These are phyloP conservation scores for Hyposoter dolosus DNA, from an alignment of 2,888 invertebrate species.

Conservation along the genomic window DNA sequence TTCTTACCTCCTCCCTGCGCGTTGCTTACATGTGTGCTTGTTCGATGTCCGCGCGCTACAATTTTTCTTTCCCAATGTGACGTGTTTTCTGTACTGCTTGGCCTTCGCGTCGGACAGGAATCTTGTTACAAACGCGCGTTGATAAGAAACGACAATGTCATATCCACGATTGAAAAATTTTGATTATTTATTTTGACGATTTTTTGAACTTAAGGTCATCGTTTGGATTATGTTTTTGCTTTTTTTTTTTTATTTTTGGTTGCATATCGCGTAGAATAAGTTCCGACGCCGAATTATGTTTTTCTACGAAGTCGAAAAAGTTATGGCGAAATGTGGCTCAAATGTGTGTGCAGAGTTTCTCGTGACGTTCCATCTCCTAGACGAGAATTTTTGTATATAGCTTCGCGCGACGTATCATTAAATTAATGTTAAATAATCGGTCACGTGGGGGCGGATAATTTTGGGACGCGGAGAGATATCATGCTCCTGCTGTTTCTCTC, in stretches of 20 bases:
- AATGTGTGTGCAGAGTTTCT: slow-evolving; percentile 40
- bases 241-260: background rate
- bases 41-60: background rate
- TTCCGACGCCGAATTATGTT: background rate
- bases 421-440: slow-evolving; percentile 81
- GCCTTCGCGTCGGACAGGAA: background rate
- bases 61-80: background rate
- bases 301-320: background rate
- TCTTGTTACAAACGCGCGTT: background rate
- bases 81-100: background rate
- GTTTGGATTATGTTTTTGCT: background rate
- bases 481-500: slow-evolving; percentile 31
- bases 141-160: background rate
- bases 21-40: background rate
- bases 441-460: slow-evolving; percentile 79
- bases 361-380: slow-evolving; percentile 65
- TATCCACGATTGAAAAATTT: background rate
- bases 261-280: background rate
- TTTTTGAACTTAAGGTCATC: no score
- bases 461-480: slow-evolving; percentile 68
- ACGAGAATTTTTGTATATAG: slow-evolving; percentile 64
- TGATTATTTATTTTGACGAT: background rate
- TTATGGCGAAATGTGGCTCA: background rate
- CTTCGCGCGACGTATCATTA: slow-evolving; percentile 77
- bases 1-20: background rate